Conservation (phyloP, 2,888 invertebrate species). For the Abrostola triplasia region DNA sequence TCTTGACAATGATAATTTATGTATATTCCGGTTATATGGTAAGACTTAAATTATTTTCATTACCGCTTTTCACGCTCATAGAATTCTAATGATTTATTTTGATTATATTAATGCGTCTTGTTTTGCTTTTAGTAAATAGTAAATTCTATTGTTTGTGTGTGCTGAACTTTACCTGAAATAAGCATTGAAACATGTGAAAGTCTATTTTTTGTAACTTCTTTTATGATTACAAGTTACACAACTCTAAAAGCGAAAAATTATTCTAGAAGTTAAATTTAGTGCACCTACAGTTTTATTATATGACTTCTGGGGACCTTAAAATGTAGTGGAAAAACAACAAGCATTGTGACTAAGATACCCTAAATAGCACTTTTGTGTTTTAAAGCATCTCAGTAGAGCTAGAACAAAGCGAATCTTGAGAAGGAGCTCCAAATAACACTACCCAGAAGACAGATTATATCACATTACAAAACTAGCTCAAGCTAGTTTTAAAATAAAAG, state of each 20-base stretch:
- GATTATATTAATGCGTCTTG: too few relatives aligned
- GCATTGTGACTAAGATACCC: conserved; percentile 25
- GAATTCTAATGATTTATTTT: not conserved
- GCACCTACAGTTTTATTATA: not conserved
- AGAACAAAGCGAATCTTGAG: conserved; percentile 35
- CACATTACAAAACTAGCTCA: conserved; percentile 31
- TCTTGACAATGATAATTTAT: conserved; percentile 11
- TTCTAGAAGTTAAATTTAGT: not conserved
- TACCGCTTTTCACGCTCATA: not conserved
- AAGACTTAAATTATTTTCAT: conserved; percentile 1
- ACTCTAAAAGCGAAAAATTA: conserved; percentile 1
- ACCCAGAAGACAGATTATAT: conserved; percentile 48
- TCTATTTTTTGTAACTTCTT: not conserved
- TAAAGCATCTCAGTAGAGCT: conserved; percentile 23
- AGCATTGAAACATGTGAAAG: not conserved
- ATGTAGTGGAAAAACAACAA: conserved; percentile 25
- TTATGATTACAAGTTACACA: not conserved
- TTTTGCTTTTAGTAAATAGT: too few relatives aligned
- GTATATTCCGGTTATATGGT: not conserved
- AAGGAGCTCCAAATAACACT: conserved; percentile 38
- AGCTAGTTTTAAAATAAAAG: conserved; percentile 26
- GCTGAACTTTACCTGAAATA: too few relatives aligned
- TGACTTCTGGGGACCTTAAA: conserved; percentile 10
- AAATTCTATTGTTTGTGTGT: too few relatives aligned
- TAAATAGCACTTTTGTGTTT: conserved; percentile 50